Percentiles rank a stretch among this genome's conserved stretches.
Conservation (phyloP, 1,140 invertebrate genomes). For the Platorchestia sp. region DNA sequence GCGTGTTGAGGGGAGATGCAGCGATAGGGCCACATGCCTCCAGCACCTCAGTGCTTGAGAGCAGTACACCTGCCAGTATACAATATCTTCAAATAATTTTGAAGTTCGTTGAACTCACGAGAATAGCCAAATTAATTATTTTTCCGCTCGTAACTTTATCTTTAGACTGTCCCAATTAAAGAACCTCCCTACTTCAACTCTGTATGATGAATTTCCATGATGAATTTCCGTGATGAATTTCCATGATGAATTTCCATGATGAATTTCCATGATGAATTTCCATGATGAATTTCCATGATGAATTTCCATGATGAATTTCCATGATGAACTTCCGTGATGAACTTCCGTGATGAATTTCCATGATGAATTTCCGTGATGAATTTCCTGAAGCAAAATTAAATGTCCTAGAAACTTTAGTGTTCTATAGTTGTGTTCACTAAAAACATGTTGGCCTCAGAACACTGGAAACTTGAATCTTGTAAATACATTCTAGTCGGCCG, state of each 20-base stretch:
- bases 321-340: background rate
- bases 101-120: background rate
- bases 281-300: background rate
- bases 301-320: background rate
- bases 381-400: background rate
- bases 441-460: background rate
- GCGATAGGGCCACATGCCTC: no score
- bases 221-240: background rate
- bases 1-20: background rate
- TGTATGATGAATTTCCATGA: background rate
- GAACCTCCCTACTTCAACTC: background rate
- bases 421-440: background rate
- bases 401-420: background rate
- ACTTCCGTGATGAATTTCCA: background rate
- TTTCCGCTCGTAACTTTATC: background rate
- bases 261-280: background rate
- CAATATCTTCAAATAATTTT: no score
- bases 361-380: background rate
- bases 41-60: background rate
- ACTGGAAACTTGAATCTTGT: background rate
- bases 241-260: background rate
- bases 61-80: background rate
- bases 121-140: background rate
- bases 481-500: background rate
- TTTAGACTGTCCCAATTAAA: background rate